Conservation (phyloP, 30 jellyfish, hydroid and myxozoan genomes). For the Morbakka virulenta region DNA sequence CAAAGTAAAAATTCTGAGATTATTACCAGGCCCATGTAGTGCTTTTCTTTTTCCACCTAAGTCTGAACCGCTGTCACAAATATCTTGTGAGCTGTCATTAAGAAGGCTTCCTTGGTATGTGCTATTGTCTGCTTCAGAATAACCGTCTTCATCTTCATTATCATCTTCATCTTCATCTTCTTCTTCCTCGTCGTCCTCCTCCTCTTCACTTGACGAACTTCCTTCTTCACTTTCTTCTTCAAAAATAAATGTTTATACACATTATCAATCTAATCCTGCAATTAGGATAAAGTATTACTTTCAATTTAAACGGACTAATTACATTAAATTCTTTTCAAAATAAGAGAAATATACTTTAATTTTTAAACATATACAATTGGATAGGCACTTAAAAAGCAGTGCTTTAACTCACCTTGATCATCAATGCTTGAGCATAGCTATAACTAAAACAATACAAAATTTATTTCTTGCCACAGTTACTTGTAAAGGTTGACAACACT, state of each 20-base stretch:
- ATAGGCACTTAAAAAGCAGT: no score
- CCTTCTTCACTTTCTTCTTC: slow-evolving; percentile 48
- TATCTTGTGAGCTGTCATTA: slow-evolving; percentile 20
- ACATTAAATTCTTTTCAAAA: slow-evolving; percentile 17
- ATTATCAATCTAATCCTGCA: slow-evolving; percentile 27
- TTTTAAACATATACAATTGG: no score
- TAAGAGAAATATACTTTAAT: slow-evolving; percentile 46
- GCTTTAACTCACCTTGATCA: no score
- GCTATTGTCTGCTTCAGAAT: slow-evolving; percentile 26
- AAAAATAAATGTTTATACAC: slow-evolving; percentile 4
- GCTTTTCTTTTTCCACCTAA: slow-evolving; percentile 22
- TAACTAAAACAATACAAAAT: no score
- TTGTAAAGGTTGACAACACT: no score
- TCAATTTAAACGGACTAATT: no score
- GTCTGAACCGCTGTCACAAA: slow-evolving; percentile 45
- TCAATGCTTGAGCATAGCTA: no score
- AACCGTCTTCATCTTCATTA: slow-evolving; percentile 47
- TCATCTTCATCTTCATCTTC: slow-evolving; percentile 20
- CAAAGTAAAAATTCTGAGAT: no score
- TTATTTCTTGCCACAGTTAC: no score
- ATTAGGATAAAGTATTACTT: no score
- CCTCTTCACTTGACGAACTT: no score
- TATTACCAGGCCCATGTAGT: slow-evolving; percentile 32
- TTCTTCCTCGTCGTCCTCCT: slow-evolving; percentile 48
- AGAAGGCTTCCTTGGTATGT: neutral